Evolutionary conservation across 2,113 vertebrate species (phyloP).

Genomic region (Lamprologus speciosus): DNA sequence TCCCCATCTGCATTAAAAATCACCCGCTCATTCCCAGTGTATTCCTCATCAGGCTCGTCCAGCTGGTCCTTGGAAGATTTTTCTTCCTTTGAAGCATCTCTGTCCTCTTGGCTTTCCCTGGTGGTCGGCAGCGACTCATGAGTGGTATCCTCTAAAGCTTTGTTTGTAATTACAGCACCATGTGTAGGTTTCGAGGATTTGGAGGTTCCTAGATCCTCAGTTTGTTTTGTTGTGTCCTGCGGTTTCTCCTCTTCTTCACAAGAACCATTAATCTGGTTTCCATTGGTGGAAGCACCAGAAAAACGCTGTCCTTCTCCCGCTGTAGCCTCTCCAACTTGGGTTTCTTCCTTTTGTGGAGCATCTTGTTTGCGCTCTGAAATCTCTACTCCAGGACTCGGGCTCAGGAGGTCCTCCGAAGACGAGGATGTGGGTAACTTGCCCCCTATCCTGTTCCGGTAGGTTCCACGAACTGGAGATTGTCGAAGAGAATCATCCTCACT

Average conservation of each 20-base stretch:
- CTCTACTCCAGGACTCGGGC: conserved; percentile 55
- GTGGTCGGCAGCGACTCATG: background rate
- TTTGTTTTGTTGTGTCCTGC: conserved; percentile 12
- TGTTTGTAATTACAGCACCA: conserved; percentile 12
- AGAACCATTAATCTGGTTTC: conserved; percentile 51
- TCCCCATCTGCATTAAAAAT: conserved; percentile 80
- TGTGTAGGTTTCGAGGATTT: conserved; percentile 13
- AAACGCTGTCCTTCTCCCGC: background rate
- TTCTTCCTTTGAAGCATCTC: conserved; percentile 18
- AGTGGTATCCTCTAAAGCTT: conserved; percentile 10
- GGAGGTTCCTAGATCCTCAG: conserved; percentile 27
- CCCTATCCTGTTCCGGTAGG: conserved; percentile 37
- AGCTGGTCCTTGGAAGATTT: conserved; percentile 23
- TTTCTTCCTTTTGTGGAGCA: background rate
- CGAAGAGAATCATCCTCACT: conserved; percentile 70
- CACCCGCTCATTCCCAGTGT: conserved; percentile 65
- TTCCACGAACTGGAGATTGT: conserved; percentile 65
- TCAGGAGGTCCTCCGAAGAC: conserved; percentile 71
- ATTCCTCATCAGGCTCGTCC: conserved; percentile 64
- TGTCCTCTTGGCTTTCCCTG: conserved; percentile 14
- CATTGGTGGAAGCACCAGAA: conserved; percentile 22
- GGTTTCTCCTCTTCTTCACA: conserved; percentile 52
- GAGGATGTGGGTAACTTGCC: conserved; percentile 63
- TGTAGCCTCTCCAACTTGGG: background rate
- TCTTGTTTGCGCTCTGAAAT: conserved; percentile 2